Evolutionary conservation across 23 tunicate genomes (phyloP).

Genomic region (Trididemnum miniatum): DNA sequence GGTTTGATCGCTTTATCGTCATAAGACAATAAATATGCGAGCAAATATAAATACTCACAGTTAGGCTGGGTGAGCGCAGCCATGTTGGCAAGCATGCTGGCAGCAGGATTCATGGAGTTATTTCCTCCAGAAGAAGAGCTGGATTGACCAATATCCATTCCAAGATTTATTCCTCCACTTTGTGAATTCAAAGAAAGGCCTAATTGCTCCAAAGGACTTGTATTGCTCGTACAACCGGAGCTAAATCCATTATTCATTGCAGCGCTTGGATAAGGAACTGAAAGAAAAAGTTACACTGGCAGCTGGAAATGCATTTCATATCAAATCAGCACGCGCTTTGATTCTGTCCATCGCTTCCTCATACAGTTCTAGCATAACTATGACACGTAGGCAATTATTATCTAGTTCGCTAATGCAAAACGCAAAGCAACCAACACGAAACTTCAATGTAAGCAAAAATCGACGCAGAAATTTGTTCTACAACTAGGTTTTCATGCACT

Average conservation of each 20-base stretch:
- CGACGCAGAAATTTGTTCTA: too few relatives aligned
- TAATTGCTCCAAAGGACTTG: slow-evolving; percentile 68
- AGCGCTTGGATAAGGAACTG: slow-evolving; percentile 63
- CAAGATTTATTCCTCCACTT: slow-evolving; percentile 45
- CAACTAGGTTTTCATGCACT: too few relatives aligned
- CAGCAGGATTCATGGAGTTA: slow-evolving; percentile 33
- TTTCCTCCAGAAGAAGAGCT: slow-evolving; percentile 11
- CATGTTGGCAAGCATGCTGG: slow-evolving; percentile 52
- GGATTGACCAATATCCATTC: slow-evolving; percentile 29
- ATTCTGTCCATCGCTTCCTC: too few relatives aligned
- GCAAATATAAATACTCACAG: slow-evolving; percentile 36
- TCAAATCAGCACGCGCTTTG: too few relatives aligned
- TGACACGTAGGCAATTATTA: too few relatives aligned
- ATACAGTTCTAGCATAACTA: too few relatives aligned
- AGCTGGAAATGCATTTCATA: too few relatives aligned
- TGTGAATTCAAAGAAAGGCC: slow-evolving; percentile 42
- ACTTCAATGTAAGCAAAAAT: too few relatives aligned
- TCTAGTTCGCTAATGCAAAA: too few relatives aligned
- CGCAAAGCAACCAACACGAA: too few relatives aligned
- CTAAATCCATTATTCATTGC: slow-evolving; percentile 52
- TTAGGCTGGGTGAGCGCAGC: slow-evolving; percentile 53
- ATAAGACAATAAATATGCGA: background rate
- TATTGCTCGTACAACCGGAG: slow-evolving; percentile 37
- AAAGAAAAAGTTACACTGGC: too few relatives aligned
- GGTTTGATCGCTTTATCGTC: background rate